A percentile compares a stretch with the other conserved stretches of the same genome.
phyloP scores from a whole-genome alignment of 2,888 invertebrate genomes.

The Eledona agricola region DNA sequence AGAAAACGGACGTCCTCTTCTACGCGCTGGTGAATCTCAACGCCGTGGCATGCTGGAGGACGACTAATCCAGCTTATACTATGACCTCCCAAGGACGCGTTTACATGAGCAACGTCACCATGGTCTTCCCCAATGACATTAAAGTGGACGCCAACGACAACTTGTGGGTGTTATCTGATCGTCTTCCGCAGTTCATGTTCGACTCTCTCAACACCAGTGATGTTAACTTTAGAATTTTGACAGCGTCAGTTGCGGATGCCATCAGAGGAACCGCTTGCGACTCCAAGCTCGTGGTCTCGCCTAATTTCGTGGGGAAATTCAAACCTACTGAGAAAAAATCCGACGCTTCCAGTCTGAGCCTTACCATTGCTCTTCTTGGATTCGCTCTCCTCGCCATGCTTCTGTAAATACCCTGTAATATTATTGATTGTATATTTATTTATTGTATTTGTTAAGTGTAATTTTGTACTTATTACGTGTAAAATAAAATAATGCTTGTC shows the following conservation, averaged over 20 bases:
- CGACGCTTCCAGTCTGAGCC: no score
- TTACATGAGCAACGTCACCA: slow-evolving; percentile 74
- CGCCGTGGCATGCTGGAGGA: slow-evolving; percentile 82
- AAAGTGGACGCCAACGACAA: slow-evolving; percentile 77
- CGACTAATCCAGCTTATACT: slow-evolving; percentile 72
- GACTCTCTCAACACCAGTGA: slow-evolving; percentile 69
- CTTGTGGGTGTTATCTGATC: slow-evolving; percentile 79
- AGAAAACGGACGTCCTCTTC: slow-evolving; percentile 75
- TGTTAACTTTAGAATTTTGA: slow-evolving; percentile 77
- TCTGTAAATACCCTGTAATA: no score
- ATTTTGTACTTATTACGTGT: no score
- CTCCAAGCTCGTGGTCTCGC: slow-evolving; percentile 61
- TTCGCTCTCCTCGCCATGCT: no score
- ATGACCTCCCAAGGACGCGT: slow-evolving; percentile 77
- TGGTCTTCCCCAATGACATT: slow-evolving; percentile 81
- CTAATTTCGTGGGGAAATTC: slow-evolving; percentile 43
- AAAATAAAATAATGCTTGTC: no score
- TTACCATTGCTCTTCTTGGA: no score
- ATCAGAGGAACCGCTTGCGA: slow-evolving; percentile 78
- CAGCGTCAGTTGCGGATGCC: slow-evolving; percentile 73
- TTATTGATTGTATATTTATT: no score
- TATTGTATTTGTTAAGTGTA: no score
- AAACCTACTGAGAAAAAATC: no score
- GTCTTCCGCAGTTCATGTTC: slow-evolving; percentile 77
- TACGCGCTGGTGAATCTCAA: slow-evolving; percentile 79